Evolutionary conservation across 37 sponge, comb jelly and placozoan species (phyloP).

Genomic region (Theonella swinhoei): DNA sequence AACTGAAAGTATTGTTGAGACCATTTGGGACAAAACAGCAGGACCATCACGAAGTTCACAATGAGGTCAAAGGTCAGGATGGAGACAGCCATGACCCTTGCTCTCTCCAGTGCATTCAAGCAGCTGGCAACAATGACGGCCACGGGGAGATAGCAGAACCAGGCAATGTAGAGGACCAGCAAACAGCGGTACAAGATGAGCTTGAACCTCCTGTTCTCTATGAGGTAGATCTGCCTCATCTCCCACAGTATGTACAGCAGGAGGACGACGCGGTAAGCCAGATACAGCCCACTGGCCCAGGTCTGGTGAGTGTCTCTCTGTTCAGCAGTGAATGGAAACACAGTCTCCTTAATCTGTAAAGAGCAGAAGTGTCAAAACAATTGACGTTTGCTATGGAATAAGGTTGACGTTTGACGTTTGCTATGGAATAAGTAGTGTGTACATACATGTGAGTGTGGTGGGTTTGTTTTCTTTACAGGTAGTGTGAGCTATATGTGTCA

Average conservation of each 20-base stretch:
- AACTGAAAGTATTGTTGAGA: conserved; percentile 72
- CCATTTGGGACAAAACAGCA: conserved; percentile 67
- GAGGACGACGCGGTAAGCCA: conserved; percentile 41
- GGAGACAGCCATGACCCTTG: neutral
- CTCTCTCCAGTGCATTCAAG: conserved; percentile 29
- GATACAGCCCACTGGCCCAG: conserved; percentile 59
- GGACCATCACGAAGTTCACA: conserved; percentile 25
- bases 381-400: neutral
- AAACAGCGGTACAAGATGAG: conserved; percentile 51
- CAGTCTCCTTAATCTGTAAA: conserved; percentile 38
- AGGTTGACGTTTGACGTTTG: neutral
- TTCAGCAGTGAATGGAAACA: conserved; percentile 13
- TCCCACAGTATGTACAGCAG: conserved; percentile 60
- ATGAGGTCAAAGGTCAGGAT: conserved; percentile 47
- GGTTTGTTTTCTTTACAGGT: neutral
- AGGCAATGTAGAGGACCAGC: conserved; percentile 33
- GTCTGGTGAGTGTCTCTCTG: conserved; percentile 34
- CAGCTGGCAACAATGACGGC: conserved; percentile 4
- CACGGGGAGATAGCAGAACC: conserved; percentile 76
- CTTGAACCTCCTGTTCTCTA: conserved; percentile 46
- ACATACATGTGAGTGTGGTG: neutral
- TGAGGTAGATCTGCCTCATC: conserved; percentile 60
- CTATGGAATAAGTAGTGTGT: neutral
- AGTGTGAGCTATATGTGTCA: neutral
- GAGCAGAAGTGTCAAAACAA: neutral